Conservation (phyloP, 2,797 vertebrate species). For the Enteromius unitaeniatus region DNA sequence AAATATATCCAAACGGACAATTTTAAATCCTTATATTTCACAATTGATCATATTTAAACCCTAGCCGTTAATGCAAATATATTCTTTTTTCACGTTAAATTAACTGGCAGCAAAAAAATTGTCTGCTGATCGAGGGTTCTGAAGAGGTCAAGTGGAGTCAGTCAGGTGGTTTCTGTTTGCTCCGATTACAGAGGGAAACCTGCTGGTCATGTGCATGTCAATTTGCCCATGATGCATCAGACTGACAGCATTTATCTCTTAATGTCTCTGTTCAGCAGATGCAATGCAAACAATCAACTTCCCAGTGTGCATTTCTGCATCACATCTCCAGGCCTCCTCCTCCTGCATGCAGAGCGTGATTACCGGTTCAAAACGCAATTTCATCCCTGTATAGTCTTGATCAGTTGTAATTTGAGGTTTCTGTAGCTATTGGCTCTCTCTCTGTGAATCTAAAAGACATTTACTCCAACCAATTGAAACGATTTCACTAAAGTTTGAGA, state of each 20-base stretch:
- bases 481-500: not conserved
- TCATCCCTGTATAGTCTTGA: conserved; percentile 6
- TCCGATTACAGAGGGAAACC: not conserved
- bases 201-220: conserved; percentile 7
- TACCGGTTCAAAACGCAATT: conserved; percentile 23
- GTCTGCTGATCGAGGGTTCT: not conserved
- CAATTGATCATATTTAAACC: not conserved
- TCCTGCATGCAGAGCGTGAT: conserved; percentile 8
- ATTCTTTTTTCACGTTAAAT: not conserved
- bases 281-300: conserved; percentile 39
- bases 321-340: conserved; percentile 8
- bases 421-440: not conserved
- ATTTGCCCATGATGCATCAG: conserved; percentile 21
- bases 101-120: not conserved
- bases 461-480: conserved; percentile 21
- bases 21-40: not conserved
- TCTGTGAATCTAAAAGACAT: conserved; percentile 19
- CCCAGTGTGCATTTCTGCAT: conserved; percentile 35
- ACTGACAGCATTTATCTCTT: conserved; percentile 22
- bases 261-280: conserved; percentile 30
- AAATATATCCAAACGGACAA: not conserved
- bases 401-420: conserved; percentile 31
- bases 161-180: not conserved
- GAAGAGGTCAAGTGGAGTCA: not conserved
- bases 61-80: not conserved